Percentiles rank a stretch among this genome's conserved stretches.
Evolutionary conservation across 2,888 invertebrate species (phyloP).

Genomic region (Melinaea menophilus): DNA sequence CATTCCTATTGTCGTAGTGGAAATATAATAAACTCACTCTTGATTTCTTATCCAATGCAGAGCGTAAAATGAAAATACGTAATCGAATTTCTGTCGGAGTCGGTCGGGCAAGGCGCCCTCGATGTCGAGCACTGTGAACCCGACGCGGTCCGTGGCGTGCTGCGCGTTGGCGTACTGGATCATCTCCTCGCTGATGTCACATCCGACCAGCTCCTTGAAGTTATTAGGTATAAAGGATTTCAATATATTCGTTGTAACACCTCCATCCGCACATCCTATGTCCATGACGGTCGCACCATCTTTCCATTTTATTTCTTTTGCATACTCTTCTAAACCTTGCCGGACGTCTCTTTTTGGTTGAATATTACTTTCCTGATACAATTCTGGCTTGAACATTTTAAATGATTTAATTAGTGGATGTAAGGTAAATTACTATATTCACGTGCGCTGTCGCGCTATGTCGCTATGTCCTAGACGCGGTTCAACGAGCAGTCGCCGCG

Average conservation of each 20-base stretch:
- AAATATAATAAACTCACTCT: conserved; percentile 66
- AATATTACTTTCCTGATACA: conserved; percentile 82
- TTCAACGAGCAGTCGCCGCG: conserved; percentile 51
- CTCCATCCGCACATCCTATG: conserved; percentile 86
- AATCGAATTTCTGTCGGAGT: conserved; percentile 77
- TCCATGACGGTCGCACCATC: conserved; percentile 75
- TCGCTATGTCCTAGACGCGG: conserved; percentile 49
- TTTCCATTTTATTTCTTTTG: conserved; percentile 77
- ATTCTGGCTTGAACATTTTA: conserved; percentile 78
- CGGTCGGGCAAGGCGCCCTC: conserved; percentile 67
- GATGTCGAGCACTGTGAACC: conserved; percentile 79
- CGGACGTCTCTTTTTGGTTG: conserved; percentile 80
- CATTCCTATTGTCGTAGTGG: not conserved
- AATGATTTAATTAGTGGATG: conserved; percentile 30
- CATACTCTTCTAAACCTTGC: conserved; percentile 81
- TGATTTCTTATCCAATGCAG: conserved; percentile 88
- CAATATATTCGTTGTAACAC: conserved; percentile 78
- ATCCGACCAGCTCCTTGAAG: conserved; percentile 77
- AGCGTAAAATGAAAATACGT: conserved; percentile 87
- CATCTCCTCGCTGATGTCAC: conserved; percentile 86
- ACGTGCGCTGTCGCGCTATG: conserved; percentile 43
- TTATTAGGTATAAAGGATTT: conserved; percentile 78
- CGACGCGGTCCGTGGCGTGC: conserved; percentile 62
- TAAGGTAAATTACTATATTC: conserved; percentile 23
- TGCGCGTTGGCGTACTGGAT: conserved; percentile 80